A percentile compares a stretch with the other conserved stretches of the same genome.
These are phyloP conservation scores for Hydropotes inermis DNA, from an alignment of 2,113 vertebrate species.

Conservation along the genomic window DNA sequence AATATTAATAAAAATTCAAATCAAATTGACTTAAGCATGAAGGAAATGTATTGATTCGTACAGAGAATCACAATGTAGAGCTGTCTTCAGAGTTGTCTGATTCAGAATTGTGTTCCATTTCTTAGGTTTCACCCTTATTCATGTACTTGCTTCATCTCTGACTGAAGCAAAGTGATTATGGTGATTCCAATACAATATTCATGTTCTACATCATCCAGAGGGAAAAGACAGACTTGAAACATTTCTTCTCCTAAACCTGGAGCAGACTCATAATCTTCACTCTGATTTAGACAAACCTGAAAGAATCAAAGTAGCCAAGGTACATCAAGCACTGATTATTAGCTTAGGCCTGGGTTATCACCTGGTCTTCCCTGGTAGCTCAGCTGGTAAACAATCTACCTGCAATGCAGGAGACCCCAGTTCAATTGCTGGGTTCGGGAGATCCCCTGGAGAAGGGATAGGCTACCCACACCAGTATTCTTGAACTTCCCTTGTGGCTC, in stretches of 20 bases:
- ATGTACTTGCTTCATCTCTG: background rate
- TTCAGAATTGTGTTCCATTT: background rate
- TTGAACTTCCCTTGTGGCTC: background rate
- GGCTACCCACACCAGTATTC: background rate
- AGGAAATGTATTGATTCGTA: background rate
- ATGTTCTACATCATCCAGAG: background rate
- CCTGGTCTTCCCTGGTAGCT: background rate
- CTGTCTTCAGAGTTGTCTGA: background rate
- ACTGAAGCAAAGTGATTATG: background rate
- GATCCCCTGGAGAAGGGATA: background rate
- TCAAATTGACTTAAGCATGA: background rate
- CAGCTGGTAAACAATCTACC: background rate
- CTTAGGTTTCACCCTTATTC: background rate
- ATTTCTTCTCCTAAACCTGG: background rate
- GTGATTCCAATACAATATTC: background rate
- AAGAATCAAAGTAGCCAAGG: background rate
- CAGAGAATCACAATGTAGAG: background rate
- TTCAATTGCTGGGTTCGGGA: background rate
- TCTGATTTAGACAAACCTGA: background rate
- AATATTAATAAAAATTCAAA: slow-evolving; percentile 13
- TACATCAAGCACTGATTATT: background rate
- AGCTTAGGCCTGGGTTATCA: background rate
- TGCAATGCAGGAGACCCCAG: background rate
- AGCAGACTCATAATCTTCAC: background rate
- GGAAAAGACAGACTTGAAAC: background rate